Evolutionary conservation across 2,113 vertebrate species (phyloP).

Genomic region (Cairina moschata): DNA sequence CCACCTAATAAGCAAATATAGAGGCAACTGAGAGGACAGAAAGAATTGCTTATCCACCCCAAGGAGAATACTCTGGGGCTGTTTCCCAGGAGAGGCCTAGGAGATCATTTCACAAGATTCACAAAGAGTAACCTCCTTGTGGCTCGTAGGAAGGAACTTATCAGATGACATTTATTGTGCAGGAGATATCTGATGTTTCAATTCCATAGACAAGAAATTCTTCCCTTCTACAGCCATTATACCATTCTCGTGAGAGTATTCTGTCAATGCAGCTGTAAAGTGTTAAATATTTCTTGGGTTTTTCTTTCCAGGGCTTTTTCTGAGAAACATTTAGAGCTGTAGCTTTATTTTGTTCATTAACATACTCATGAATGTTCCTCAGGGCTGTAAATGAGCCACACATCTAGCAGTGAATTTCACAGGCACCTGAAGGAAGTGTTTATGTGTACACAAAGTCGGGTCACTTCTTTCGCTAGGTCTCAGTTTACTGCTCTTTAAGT

Average conservation of each 20-base stretch:
- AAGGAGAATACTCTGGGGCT: not conserved
- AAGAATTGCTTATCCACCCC: not conserved
- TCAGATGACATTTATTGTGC: rapidly evolving
- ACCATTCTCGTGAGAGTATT: not conserved
- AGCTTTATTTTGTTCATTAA: not conserved
- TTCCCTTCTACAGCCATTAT: not conserved
- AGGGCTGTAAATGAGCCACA: not conserved
- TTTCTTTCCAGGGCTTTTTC: not conserved
- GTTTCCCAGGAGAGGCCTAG: not conserved
- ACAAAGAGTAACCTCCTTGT: not conserved
- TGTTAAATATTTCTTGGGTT: not conserved
- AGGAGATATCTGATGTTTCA: not conserved
- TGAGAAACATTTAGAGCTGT: not conserved
- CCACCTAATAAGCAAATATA: not conserved
- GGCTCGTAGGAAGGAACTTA: not conserved
- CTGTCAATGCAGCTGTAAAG: not conserved
- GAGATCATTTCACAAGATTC: not conserved
- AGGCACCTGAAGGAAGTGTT: slow-evolving; percentile 22
- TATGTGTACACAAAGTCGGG: not conserved
- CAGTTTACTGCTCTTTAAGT: slow-evolving; percentile 23
- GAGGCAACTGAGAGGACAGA: not conserved
- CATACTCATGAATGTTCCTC: not conserved
- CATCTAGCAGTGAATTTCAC: not conserved
- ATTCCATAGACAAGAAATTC: not conserved
- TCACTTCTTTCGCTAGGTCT: not conserved